Evolutionary conservation across 1,140 invertebrate genomes (phyloP).

Genomic region (Meloidogyne chitwoodi): DNA sequence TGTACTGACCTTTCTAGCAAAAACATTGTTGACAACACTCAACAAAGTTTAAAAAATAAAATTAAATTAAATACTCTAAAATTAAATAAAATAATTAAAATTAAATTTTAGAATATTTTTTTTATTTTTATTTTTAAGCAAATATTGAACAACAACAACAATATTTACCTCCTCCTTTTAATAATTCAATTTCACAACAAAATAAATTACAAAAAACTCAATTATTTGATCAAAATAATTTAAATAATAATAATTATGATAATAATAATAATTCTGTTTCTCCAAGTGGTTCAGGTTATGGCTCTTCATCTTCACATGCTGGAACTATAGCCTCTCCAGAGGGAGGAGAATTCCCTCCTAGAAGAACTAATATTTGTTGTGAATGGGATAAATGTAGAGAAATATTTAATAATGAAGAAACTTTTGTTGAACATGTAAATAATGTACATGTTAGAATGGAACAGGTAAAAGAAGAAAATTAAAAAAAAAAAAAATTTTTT

Average conservation of each 20-base stretch:
- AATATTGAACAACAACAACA: no score
- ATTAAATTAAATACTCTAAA: no score
- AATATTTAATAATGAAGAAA: conserved; percentile 8
- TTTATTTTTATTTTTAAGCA: no score
- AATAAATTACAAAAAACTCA: background rate
- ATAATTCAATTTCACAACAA: background rate
- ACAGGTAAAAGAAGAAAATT: background rate
- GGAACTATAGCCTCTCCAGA: background rate
- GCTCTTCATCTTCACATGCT: background rate
- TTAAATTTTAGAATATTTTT: no score
- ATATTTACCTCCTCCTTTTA: no score
- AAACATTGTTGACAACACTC: no score
- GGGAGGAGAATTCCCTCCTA: background rate
- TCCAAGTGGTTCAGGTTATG: background rate
- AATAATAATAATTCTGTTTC: background rate
- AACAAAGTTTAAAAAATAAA: no score
- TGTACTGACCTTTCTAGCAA: no score
- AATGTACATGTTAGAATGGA: conserved; percentile 12
- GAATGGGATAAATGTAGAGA: conserved; percentile 8
- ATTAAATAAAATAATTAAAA: no score
- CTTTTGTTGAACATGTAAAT: conserved; percentile 19
- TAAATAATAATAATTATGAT: background rate
- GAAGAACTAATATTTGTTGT: background rate
- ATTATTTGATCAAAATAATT: background rate
- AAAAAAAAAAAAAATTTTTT: no score